Percentiles rank a stretch among this genome's conserved stretches.
phyloP scores from a whole-genome alignment of 2,113 vertebrate species.

The Silurus asotus region DNA sequence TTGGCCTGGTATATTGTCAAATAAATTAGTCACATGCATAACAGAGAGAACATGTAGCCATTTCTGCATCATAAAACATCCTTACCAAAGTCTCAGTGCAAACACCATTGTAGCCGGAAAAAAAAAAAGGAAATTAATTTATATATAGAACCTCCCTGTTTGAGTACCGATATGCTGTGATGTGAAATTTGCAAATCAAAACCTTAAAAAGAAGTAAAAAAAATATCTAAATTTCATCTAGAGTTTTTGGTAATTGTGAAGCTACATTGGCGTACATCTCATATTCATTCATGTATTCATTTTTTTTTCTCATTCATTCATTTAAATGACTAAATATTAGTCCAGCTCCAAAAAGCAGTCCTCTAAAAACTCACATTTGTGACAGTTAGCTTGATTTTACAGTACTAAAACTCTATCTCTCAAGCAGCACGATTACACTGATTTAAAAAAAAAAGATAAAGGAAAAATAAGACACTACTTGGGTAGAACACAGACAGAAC shows the following conservation, averaged over 20 bases:
- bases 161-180: slow-evolving; percentile 71
- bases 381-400: slow-evolving; percentile 85
- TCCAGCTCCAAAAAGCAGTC: slow-evolving; percentile 85
- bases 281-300: slow-evolving; percentile 63
- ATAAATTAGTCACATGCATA: slow-evolving; percentile 94
- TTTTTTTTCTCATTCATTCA: slow-evolving; percentile 56
- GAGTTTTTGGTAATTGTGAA: slow-evolving; percentile 68
- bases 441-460: slow-evolving; percentile 71
- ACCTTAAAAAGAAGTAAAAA: slow-evolving; percentile 57
- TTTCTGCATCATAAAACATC: slow-evolving; percentile 80
- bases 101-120: slow-evolving; percentile 84
- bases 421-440: slow-evolving; percentile 89
- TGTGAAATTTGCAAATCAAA: slow-evolving; percentile 62
- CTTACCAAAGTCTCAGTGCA: slow-evolving; percentile 88
- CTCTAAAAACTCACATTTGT: slow-evolving; percentile 91
- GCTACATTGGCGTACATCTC: slow-evolving; percentile 74
- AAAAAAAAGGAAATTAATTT: not conserved
- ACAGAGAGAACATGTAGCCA: slow-evolving; percentile 74
- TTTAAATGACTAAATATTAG: slow-evolving; percentile 83
- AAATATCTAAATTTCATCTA: slow-evolving; percentile 57
- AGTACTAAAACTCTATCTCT: slow-evolving; percentile 94
- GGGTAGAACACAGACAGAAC: slow-evolving; percentile 60
- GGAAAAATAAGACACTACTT: slow-evolving; percentile 73
- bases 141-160: slow-evolving; percentile 66
- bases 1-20: slow-evolving; percentile 73